A percentile compares a stretch with the other conserved stretches of the same genome.
Conservation (phyloP, 2,888 invertebrate species). For the Yponomeuta malinellus region DNA sequence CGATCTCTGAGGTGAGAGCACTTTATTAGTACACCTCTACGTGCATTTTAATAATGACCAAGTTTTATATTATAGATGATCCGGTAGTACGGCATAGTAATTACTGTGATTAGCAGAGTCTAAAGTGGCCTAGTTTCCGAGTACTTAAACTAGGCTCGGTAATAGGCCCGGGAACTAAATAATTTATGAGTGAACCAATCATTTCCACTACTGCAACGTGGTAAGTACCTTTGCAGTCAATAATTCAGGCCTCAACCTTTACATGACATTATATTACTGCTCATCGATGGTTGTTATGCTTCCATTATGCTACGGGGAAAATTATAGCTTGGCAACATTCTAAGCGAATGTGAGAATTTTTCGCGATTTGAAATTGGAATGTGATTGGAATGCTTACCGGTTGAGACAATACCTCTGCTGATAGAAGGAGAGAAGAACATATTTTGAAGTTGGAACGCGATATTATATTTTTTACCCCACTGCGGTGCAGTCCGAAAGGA, state of each 20-base stretch:
- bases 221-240: slow-evolving; percentile 29
- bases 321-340: neutral
- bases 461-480: too few species aligned
- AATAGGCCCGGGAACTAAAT: neutral
- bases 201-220: slow-evolving; percentile 7
- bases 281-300: slow-evolving; percentile 39
- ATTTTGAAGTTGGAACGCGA: too few species aligned
- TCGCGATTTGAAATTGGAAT: neutral
- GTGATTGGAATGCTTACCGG: neutral
- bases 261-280: slow-evolving; percentile 34
- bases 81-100: neutral
- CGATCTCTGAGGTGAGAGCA: too few species aligned
- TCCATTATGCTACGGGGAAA: slow-evolving; percentile 26
- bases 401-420: too few species aligned
- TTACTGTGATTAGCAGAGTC: neutral
- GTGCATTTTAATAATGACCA: too few species aligned
- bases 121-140: neutral
- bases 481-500: too few species aligned
- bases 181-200: slow-evolving; percentile 3
- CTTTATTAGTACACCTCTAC: too few species aligned
- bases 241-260: slow-evolving; percentile 45
- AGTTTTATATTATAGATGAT: too few species aligned
- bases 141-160: neutral
- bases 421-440: too few species aligned
- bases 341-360: neutral